A percentile compares a stretch with the other conserved stretches of the same genome.
Evolutionary conservation across 2,888 invertebrate genomes (phyloP).

Genomic region (Psylliodes chrysocephalus): DNA sequence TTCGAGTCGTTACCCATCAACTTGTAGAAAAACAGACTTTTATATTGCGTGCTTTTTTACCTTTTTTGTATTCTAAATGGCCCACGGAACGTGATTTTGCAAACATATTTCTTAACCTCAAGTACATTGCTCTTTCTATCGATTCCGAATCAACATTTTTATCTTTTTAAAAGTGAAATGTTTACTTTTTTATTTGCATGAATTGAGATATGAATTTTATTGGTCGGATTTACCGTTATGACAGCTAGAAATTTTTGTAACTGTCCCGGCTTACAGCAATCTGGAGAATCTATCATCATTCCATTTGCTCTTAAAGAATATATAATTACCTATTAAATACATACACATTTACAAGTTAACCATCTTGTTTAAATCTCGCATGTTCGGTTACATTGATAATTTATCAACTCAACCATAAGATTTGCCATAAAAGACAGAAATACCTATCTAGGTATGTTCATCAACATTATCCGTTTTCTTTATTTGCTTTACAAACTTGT

Average conservation of each 20-base stretch:
- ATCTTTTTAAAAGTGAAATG: slow-evolving; percentile 20
- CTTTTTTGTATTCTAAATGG: slow-evolving; percentile 8
- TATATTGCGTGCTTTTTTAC: background rate
- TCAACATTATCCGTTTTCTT: too few relatives aligned
- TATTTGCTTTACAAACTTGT: too few relatives aligned
- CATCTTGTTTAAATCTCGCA: background rate
- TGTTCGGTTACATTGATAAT: background rate
- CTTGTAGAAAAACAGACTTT: slow-evolving; percentile 3
- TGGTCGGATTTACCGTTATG: slow-evolving; percentile 23
- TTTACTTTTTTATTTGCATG: slow-evolving; percentile 32
- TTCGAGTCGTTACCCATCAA: slow-evolving; percentile 18
- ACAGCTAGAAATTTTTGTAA: slow-evolving; percentile 9
- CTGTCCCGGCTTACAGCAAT: background rate
- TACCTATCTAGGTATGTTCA: too few relatives aligned
- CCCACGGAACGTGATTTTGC: background rate
- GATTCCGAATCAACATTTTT: slow-evolving; percentile 23
- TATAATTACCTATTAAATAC: background rate
- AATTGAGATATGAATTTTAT: slow-evolving; percentile 17
- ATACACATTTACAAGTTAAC: background rate
- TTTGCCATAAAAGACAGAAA: too few relatives aligned
- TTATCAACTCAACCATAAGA: background rate
- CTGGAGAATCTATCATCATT: background rate
- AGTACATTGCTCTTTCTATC: slow-evolving; percentile 22
- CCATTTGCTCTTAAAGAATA: background rate
- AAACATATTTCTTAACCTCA: background rate